These are phyloP conservation scores for Scytalopus superciliaris DNA, from an alignment of 2,113 vertebrate species.

Conservation along the genomic window DNA sequence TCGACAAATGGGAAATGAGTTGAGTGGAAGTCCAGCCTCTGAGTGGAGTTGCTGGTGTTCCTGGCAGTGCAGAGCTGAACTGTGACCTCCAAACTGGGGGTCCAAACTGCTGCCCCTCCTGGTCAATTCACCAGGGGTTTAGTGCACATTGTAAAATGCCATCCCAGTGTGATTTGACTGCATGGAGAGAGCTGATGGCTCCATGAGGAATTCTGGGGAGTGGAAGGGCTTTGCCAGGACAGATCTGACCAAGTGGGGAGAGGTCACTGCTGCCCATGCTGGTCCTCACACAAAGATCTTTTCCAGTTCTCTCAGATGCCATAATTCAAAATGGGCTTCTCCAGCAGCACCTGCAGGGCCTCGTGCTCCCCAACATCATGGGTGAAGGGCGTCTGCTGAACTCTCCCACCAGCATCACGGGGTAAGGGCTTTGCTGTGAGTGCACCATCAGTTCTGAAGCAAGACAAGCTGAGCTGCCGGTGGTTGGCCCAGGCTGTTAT, in stretches of 20 bases:
- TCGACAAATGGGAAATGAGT: neutral
- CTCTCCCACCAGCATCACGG: slow-evolving; percentile 16
- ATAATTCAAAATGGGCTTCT: neutral
- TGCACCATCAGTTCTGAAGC: neutral
- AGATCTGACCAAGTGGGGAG: neutral
- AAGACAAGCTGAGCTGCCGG: neutral
- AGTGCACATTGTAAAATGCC: rapidly evolving
- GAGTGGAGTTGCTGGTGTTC: rapidly evolving
- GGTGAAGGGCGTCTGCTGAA: neutral
- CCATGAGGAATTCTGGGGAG: neutral
- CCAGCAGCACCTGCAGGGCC: slow-evolving; percentile 5
- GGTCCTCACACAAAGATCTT: neutral
- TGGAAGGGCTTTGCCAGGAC: neutral
- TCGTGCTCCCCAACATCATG: slow-evolving; percentile 30
- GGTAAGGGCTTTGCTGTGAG: neutral
- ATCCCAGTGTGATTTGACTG: neutral
- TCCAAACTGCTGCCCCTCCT: neutral
- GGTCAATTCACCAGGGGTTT: neutral
- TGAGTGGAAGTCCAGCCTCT: neutral
- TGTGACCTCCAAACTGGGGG: rapidly evolving
- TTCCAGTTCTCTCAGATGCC: slow-evolving; percentile 17
- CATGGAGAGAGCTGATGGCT: neutral
- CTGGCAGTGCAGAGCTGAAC: neutral
- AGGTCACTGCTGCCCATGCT: rapidly evolving
- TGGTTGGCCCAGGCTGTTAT: rapidly evolving